These are phyloP conservation scores for Natrix natrix DNA, from an alignment of 2,797 vertebrate species.

Conservation along the genomic window DNA sequence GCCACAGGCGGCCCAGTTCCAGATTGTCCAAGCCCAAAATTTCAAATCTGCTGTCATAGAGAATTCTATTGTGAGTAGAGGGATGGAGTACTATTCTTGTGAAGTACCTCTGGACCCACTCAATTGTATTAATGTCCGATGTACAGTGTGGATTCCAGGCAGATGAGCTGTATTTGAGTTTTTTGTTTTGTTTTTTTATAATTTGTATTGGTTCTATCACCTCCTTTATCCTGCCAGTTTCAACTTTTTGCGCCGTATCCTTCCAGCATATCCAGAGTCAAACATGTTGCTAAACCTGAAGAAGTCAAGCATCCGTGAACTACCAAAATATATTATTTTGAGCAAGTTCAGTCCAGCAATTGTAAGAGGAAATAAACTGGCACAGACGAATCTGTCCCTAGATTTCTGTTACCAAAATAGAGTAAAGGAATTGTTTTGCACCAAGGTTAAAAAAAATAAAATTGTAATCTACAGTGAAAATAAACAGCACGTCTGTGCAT, in stretches of 20 bases:
- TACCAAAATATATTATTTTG: neutral
- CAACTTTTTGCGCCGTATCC: neutral
- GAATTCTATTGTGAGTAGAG: no score
- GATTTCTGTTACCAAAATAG: neutral
- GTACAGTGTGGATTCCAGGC: no score
- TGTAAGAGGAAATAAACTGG: neutral
- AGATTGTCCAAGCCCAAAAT: no score
- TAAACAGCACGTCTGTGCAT: neutral
- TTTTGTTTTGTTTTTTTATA: no score
- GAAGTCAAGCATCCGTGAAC: neutral
- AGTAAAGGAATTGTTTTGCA: neutral
- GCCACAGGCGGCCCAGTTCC: no score
- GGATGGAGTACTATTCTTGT: no score
- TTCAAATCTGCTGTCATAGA: no score
- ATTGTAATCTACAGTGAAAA: neutral
- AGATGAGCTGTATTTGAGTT: no score
- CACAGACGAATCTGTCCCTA: neutral
- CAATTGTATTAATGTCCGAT: no score
- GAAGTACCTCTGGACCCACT: no score
- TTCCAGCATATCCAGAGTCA: neutral
- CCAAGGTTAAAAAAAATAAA: neutral
- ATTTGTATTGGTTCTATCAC: neutral
- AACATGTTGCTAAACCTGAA: neutral
- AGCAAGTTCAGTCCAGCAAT: neutral
- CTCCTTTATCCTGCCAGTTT: neutral